Evolutionary conservation across 2,888 invertebrate species (phyloP), one percentile per base, ranked within the genome.

Genomic region (Norana najaformis): DNA sequence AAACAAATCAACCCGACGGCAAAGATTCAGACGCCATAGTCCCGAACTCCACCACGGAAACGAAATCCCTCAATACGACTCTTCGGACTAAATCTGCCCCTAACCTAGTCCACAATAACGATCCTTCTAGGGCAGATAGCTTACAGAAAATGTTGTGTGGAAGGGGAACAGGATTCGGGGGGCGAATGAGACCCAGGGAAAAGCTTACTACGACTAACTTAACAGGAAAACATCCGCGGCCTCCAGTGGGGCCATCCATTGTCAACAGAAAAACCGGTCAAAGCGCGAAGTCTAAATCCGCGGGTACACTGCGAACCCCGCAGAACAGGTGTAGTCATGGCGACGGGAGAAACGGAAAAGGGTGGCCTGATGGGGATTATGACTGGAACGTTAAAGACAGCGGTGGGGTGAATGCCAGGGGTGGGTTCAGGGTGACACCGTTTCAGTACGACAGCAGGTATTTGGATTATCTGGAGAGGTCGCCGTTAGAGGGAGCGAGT

Each of bases 401-500:
- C 11, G n/a, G 69, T 69, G 69, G 30, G 69, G 69, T 5, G 8
- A 13, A 2, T n/a, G 0, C 69, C 0, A 69, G 69, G 11, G 69
- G 69, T 2, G 30, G 30, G 14, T 69, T 69, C 16, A 30, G 69
- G 69, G 1, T 69, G 69, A 69, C 69, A 0, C 69, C 69, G 69
- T 69, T 69, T 69, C 69, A 69, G 8, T 69, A 69, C 69, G 69
- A 69, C 8, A 69, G 69, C 69, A 69, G 69, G 13, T 69, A 69
- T n/a, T 69, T 69, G 69, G 69, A 69, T 69, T 69, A 69, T 69
- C 69, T 69, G 69, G 30, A 69, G n/a, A 69, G n/a, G n/a, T n/a
- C 69, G 3, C n/a, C 69, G 30, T n/a, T 69, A 8, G 69, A 30
- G n/a, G 69, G n/a, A n/a, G 1, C n/a, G n/a, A 69, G 69, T 5